phyloP scores from a whole-genome alignment of 2,888 invertebrate genomes.

The Amiota mariae region DNA sequence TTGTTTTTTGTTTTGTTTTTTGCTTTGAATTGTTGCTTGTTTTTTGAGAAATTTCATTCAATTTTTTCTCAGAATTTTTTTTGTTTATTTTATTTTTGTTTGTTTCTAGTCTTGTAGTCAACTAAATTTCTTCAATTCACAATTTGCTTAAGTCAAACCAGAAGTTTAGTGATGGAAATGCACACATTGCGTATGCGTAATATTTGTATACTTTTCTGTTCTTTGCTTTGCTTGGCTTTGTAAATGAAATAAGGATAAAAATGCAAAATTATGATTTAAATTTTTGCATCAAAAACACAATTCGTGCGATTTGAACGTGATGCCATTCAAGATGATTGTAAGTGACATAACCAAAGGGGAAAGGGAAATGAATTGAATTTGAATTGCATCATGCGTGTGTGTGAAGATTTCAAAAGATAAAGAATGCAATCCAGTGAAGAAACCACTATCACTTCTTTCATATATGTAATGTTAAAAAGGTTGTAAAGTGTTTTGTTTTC shows the following conservation, averaged over 20 bases:
- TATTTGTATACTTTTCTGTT: neutral
- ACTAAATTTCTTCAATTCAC: conserved; percentile 2
- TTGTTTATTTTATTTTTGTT: conserved; percentile 18
- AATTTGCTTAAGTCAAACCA: neutral
- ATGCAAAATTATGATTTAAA: conserved; percentile 70
- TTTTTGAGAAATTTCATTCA: neutral
- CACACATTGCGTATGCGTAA: conserved; percentile 37
- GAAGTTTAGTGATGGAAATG: neutral
- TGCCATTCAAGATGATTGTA: conserved; percentile 70
- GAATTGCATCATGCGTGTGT: no score
- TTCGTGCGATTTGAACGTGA: conserved; percentile 73
- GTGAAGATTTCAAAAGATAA: no score
- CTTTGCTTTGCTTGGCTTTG: neutral
- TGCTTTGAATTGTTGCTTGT: conserved; percentile 7
- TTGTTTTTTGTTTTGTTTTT: neutral
- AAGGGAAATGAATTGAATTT: no score
- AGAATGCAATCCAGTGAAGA: no score
- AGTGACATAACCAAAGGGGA: conserved; percentile 46
- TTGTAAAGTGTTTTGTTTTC: no score
- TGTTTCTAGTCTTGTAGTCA: neutral
- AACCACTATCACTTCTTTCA: no score
- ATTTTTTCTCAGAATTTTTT: conserved; percentile 22
- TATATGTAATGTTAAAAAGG: no score
- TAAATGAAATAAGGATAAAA: conserved; percentile 48
- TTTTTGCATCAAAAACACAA: conserved; percentile 70